Evolutionary conservation across 2,113 vertebrate species (phyloP).

Genomic region (Oreochromis niloticus): DNA sequence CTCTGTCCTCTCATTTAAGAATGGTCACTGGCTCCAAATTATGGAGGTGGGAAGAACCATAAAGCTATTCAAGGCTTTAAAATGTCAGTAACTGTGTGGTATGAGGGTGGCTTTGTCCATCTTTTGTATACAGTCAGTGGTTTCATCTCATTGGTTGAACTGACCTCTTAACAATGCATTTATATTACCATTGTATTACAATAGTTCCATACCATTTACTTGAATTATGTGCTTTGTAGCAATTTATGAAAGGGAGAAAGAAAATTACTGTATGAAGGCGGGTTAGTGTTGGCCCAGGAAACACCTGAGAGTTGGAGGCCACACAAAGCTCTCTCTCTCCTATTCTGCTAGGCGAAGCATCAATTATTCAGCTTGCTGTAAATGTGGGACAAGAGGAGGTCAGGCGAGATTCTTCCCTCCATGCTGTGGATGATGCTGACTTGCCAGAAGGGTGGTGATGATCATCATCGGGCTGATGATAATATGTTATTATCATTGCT

Average conservation of each 20-base stretch:
- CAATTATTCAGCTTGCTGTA: constrained; percentile 48
- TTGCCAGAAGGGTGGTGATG: constrained; percentile 28
- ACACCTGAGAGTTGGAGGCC: constrained; percentile 35
- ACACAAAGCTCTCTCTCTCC: constrained; percentile 14
- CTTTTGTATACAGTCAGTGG: background rate
- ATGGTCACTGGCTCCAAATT: background rate
- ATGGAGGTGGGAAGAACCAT: background rate
- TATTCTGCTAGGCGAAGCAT: constrained; percentile 24
- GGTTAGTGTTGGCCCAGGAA: constrained; percentile 12
- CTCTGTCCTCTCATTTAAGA: background rate
- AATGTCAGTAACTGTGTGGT: background rate
- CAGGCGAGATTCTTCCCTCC: constrained; percentile 27
- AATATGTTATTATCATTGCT: constrained; percentile 1
- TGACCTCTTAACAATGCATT: background rate
- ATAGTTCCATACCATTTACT: background rate
- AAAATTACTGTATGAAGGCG: background rate
- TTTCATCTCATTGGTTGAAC: background rate
- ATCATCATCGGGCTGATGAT: background rate
- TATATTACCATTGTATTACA: background rate
- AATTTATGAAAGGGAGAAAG: background rate
- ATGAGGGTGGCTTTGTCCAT: background rate
- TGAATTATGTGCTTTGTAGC: background rate
- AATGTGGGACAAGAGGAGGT: constrained; percentile 55
- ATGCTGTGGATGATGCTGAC: constrained; percentile 37
- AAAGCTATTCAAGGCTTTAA: background rate